Evolutionary conservation across 53 echinoderm and acorn worm species (phyloP), one percentile per base, ranked within the genome.

Genomic region (Arbacia lixula): DNA sequence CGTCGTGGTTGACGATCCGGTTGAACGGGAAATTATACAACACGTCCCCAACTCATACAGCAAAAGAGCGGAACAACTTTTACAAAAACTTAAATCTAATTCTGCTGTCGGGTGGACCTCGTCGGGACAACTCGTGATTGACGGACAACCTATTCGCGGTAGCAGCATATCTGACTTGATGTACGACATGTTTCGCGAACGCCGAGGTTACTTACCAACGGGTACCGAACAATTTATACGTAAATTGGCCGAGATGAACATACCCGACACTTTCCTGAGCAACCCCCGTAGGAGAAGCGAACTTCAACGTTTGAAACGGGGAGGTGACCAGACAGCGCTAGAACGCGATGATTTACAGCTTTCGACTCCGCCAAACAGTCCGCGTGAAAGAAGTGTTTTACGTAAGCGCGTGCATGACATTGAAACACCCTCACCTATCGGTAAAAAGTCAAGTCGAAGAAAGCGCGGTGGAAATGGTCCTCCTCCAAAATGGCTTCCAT

Each of bases 121-220:
- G 3, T 4, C 78, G 1, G 78, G 78, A 2, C 78, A 77, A 14
- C 11, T 77, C 36, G 29, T 77, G 38, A 77, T 77, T 9, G 35
- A 77, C 14, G 78, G 60, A 6, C 29, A 60, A 3, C 56, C 78
- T 2, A 60, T 77, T 12, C 60, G 60, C 0, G 78, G 78, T 12
- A 58, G 37, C 17, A 77, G 58, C 22, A 6, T 77, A 14, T 77
- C 36, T 22, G 78, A 77, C 34, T 58, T 77, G 27, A 77, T 77
- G 78, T 77, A 77, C 27, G 78, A 77, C 40, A 60, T 77, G 3
- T 77, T 77, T 29, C 78, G 78, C 37, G 78, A 77, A 60, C 57
- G 78, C 1, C 58, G 60, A 22, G 78, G 60, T 2, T 77, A 77
- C 35, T 32, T 49, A 0, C 78, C 78, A 0, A 40, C n/a, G n/a